Evolutionary conservation across 2,797 vertebrate genomes (phyloP).

Genomic region (Sebastolobus alascanus): DNA sequence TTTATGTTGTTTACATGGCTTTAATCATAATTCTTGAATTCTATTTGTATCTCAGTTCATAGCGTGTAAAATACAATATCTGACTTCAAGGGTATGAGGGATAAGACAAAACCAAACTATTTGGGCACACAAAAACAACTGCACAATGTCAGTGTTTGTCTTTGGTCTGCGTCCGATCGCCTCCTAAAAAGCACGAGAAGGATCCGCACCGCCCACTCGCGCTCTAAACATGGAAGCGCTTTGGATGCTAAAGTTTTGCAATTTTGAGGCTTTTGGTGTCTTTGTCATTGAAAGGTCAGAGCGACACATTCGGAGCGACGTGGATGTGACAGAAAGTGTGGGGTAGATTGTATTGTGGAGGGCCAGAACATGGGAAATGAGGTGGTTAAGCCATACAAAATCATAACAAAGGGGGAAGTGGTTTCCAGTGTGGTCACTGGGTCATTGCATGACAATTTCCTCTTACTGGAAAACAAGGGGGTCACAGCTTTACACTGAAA

Average conservation of each 20-base stretch:
- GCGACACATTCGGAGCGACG: conserved; percentile 42
- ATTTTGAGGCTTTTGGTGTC: conserved; percentile 73
- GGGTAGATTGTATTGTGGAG: conserved; percentile 51
- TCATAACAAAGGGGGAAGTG: conserved; percentile 82
- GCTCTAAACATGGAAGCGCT: conserved; percentile 67
- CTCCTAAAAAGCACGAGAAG: conserved; percentile 44
- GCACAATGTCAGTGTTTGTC: conserved; percentile 50
- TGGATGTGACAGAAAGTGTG: conserved; percentile 67
- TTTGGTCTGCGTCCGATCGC: conserved; percentile 45
- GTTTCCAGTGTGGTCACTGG: conserved; percentile 80
- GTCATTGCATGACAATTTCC: conserved; percentile 80
- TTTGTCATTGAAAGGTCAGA: conserved; percentile 66
- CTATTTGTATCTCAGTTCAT: background rate
- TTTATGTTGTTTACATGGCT: background rate
- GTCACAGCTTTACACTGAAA: conserved; percentile 74
- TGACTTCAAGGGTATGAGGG: background rate
- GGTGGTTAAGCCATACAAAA: conserved; percentile 72
- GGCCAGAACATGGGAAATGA: conserved; percentile 69
- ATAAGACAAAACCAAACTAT: conserved; percentile 33
- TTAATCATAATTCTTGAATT: background rate
- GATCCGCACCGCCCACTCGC: conserved; percentile 57
- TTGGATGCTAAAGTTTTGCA: conserved; percentile 61
- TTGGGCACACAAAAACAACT: conserved; percentile 52
- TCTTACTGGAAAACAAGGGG: conserved; percentile 79
- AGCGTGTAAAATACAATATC: background rate